These are phyloP conservation scores for Agrochola circellaris DNA, from an alignment of 2,888 invertebrate genomes.

Conservation along the genomic window DNA sequence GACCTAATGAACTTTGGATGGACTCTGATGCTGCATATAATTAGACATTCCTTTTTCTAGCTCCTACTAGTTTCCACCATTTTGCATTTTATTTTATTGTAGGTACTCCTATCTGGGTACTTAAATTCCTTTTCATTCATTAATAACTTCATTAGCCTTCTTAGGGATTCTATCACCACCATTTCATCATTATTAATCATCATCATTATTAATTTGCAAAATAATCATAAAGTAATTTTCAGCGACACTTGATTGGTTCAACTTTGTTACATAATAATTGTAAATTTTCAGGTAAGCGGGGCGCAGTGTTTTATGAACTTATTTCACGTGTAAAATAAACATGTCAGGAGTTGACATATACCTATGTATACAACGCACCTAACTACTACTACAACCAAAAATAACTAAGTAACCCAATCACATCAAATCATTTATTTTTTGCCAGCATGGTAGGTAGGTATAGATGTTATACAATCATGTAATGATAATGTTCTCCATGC, in stretches of 20 bases:
- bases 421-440: too few relatives aligned
- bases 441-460: too few relatives aligned
- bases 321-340: too few relatives aligned
- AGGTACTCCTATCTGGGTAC: too few relatives aligned
- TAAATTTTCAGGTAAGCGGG: not conserved
- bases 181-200: not conserved
- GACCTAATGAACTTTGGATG: not conserved
- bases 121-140: not conserved
- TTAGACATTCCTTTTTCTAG: constrained; percentile 6
- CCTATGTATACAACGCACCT: not conserved
- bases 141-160: too few relatives aligned
- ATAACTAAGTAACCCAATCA: not conserved
- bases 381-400: not conserved
- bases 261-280: not conserved
- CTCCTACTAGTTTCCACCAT: not conserved
- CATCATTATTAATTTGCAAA: not conserved
- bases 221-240: not conserved
- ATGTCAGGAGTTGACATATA: not conserved
- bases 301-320: not conserved
- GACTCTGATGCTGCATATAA: not conserved
- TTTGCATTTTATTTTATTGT: not conserved
- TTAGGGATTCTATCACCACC: not conserved
- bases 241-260: not conserved
- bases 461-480: too few relatives aligned
- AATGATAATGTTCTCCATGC: too few relatives aligned